phyloP scores from a whole-genome alignment of 2,797 vertebrate species.

The Percopsis omiscomaycus region DNA sequence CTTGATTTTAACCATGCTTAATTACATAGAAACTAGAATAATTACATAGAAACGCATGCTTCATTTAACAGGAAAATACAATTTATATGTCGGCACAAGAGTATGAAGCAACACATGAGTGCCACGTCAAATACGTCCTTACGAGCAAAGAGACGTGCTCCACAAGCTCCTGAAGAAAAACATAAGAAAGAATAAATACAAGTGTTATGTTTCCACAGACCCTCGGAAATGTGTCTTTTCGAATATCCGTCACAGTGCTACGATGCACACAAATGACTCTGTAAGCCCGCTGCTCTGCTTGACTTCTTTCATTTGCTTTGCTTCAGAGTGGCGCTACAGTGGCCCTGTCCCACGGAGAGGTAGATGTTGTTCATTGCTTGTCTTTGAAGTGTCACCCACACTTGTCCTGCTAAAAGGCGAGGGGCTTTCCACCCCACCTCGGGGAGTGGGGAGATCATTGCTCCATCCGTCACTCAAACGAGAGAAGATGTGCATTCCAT shows the following conservation, averaged over 20 bases:
- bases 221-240: slow-evolving; percentile 1
- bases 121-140: slow-evolving; percentile 14
- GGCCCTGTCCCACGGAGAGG: slow-evolving; percentile 44
- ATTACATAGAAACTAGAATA: neutral
- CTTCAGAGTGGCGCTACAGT: slow-evolving; percentile 17
- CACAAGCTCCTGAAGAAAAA: neutral
- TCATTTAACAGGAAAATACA: neutral
- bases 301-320: neutral
- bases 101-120: neutral
- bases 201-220: slow-evolving; percentile 23
- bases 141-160: neutral
- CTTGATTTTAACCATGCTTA: neutral
- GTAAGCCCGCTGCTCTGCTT: neutral
- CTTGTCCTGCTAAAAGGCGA: slow-evolving; percentile 10
- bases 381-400: slow-evolving; percentile 23
- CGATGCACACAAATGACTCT: slow-evolving; percentile 15
- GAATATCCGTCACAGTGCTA: slow-evolving; percentile 22
- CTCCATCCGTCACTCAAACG: too few relatives aligned
- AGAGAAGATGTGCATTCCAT: too few relatives aligned
- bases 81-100: neutral
- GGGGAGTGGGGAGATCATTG: too few relatives aligned
- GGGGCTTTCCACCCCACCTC: too few relatives aligned
- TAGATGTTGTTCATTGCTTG: slow-evolving; percentile 43
- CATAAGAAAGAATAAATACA: slow-evolving; percentile 45
- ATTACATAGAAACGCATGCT: slow-evolving; percentile 10